These are phyloP conservation scores for Eristalis tenax DNA, from an alignment of 2,888 invertebrate genomes.

Conservation along the genomic window DNA sequence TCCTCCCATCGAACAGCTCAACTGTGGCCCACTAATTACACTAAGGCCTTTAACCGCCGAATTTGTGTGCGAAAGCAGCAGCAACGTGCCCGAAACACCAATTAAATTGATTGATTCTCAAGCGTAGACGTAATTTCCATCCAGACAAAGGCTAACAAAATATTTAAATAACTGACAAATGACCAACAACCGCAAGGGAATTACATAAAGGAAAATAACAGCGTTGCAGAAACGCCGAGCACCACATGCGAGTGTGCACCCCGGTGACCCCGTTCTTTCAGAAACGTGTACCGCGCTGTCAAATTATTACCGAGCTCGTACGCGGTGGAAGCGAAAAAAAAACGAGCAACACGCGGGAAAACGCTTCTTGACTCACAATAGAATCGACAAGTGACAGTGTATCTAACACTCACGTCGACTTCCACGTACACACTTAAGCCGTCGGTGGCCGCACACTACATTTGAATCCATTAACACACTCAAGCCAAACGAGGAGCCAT, in stretches of 20 bases:
- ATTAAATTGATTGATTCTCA: constrained; percentile 11
- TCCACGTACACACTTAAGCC: constrained; percentile 57
- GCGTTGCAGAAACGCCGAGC: neutral
- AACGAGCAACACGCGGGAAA: constrained; percentile 27
- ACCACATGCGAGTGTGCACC: neutral
- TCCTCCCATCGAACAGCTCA: neutral
- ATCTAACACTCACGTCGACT: constrained; percentile 21
- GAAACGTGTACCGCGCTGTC: constrained; percentile 29
- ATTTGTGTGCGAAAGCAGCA: neutral
- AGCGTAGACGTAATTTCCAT: constrained; percentile 23
- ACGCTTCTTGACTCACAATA: constrained; percentile 41
- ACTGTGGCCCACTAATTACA: neutral
- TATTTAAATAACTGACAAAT: constrained; percentile 2
- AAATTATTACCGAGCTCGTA: constrained; percentile 27
- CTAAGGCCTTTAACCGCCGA: neutral
- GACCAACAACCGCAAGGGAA: constrained; percentile 18
- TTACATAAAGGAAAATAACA: constrained; percentile 13
- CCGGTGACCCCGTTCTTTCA: constrained; percentile 8
- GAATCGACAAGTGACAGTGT: constrained; percentile 61
- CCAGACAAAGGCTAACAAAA: neutral
- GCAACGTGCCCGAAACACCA: neutral
- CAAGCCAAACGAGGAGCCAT: neutral
- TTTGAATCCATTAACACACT: constrained; percentile 57
- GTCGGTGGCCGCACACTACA: constrained; percentile 32
- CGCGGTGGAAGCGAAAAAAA: neutral